Base-by-base conservation (phyloP, 37 sponge, comb jelly and placozoan species). In the Trichoplax adhaerens region DNA sequence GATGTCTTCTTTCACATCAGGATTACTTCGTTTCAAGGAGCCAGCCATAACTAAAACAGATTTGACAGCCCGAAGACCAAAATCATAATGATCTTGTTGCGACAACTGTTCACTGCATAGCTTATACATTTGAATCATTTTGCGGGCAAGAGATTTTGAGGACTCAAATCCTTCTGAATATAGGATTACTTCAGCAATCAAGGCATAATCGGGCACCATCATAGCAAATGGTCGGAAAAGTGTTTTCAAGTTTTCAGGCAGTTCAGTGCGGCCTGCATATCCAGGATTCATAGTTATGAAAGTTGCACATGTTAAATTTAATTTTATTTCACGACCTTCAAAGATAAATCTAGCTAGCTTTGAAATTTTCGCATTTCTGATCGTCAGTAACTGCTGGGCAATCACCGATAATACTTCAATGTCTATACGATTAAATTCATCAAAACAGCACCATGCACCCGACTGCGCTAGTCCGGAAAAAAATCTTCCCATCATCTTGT, bases 281-380 rank as follows among this genome's bases (percentile, higher is more conserved):
- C 98, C 98, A 48, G 98, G 98, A 67, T 95, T 95, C 98, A 95
- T 95, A 56, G 98, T 95, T 77, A 95, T 80, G 80, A 95, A 95
- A n/a, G 78, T 83, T 6, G 98, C 83, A 77, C 98, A 95, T 1
- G 89, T 89, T 29, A 72, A 71, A 5, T 83, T 79, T 68, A 95
- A 77, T 72, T 95, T 95, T 71, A 95, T 88, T 80, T 95, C 98
- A 3, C 89, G 76, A 2, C 98, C 98, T 70, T 95, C 98, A 85
- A 95, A 95, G 87, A 86, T 73, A 77, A 95, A 95, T 71, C 77
- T 56, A 68, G 77, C 62, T 2, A 90, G 84, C 73, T 79, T 88
- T 58, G 83, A 77, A 3, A 81, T 72, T 76, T 96, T 91, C 48
- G 92, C 92, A 69, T 91, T 96, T 47, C 93, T 77, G 64, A 96